phyloP scores from a whole-genome alignment of 2,888 invertebrate species.

The Pasiphila rectangulata region DNA sequence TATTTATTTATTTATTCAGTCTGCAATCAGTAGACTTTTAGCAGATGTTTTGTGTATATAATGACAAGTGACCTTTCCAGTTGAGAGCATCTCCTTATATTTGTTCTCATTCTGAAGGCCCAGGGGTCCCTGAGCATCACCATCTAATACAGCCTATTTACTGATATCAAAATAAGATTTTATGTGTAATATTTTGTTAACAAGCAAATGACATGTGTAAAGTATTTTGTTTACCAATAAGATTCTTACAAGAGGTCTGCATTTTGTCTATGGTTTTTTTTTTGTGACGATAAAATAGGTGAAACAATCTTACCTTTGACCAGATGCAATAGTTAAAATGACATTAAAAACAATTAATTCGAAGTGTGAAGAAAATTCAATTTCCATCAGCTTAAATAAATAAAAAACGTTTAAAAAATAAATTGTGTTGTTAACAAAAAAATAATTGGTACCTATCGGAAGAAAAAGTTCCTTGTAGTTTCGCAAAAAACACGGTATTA shows the following conservation, averaged over 20 bases:
- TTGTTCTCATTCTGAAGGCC: too few species aligned
- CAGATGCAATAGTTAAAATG: not conserved
- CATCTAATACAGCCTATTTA: too few species aligned
- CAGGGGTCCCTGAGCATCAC: too few species aligned
- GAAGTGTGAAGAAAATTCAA: not conserved
- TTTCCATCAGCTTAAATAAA: not conserved
- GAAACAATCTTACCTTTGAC: not conserved
- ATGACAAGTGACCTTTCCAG: too few species aligned
- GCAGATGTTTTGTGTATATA: too few species aligned
- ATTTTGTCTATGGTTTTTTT: too few species aligned
- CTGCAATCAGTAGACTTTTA: too few species aligned
- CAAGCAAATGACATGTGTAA: too few species aligned
- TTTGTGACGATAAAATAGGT: not conserved
- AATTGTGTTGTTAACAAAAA: not conserved
- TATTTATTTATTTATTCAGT: too few species aligned
- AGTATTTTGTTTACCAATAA: conserved; percentile 16
- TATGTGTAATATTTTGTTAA: too few species aligned
- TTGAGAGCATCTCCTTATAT: too few species aligned
- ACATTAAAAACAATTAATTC: not conserved
- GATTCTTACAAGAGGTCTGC: conserved; percentile 1
- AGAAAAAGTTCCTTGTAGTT: conserved; percentile 4
- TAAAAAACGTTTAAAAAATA: conserved; percentile 1
- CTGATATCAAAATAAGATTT: too few species aligned
- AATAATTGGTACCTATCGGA: not conserved
- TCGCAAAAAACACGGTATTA: conserved; percentile 27